These are phyloP conservation scores for Drosophila paulistorum DNA, from an alignment of 1,140 invertebrate genomes.

Conservation along the genomic window DNA sequence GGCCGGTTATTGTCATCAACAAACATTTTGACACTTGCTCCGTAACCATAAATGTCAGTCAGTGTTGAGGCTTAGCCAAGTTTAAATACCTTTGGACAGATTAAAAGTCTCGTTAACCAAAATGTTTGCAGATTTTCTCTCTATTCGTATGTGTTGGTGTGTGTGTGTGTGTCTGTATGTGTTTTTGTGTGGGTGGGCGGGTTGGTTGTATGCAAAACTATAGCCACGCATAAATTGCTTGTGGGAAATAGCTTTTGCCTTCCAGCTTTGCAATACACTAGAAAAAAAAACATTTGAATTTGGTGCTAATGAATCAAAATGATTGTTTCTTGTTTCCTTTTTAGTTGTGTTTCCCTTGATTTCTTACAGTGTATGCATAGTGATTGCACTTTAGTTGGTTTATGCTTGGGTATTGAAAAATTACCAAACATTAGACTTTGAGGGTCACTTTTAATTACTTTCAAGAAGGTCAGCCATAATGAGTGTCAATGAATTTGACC, in stretches of 20 bases:
- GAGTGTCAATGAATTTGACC: conserved; percentile 55
- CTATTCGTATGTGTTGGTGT: conserved; percentile 14
- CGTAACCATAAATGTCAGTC: conserved; percentile 82
- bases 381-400: conserved; percentile 12
- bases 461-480: conserved; percentile 80
- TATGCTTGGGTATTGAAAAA: conserved; percentile 61
- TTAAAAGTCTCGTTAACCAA: conserved; percentile 82
- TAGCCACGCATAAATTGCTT: conserved; percentile 59
- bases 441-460: conserved; percentile 82
- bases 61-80: conserved; percentile 78
- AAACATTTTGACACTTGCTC: conserved; percentile 82
- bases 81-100: conserved; percentile 83
- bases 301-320: no score
- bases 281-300: background rate
- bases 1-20: conserved; percentile 64
- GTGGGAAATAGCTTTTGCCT: conserved; percentile 40
- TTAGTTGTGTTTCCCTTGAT: background rate
- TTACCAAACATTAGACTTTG: conserved; percentile 69
- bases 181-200: conserved; percentile 5
- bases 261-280: conserved; percentile 6
- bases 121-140: conserved; percentile 61
- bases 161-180: conserved; percentile 16
- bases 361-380: conserved; percentile 24
- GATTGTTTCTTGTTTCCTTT: no score
- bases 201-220: conserved; percentile 47